These are phyloP conservation scores for Synergus gifuensis DNA, from an alignment of 2,888 invertebrate genomes.

Conservation along the genomic window DNA sequence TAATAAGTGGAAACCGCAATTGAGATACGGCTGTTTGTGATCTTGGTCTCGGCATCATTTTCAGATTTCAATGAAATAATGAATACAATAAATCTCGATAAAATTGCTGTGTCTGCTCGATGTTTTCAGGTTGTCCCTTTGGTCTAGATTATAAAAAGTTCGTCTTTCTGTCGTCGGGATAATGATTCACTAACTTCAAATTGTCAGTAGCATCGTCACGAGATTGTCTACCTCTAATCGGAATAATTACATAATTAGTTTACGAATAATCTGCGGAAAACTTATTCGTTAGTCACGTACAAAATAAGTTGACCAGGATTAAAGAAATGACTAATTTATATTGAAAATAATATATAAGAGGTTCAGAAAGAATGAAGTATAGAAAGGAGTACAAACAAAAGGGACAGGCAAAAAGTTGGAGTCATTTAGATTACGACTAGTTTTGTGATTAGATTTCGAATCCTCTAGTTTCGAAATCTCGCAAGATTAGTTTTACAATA, in stretches of 20 bases:
- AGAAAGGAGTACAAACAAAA: constrained; percentile 31
- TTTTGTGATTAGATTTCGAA: constrained; percentile 2
- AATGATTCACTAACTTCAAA: constrained; percentile 10
- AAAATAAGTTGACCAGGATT: constrained; percentile 34
- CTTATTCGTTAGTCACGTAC: constrained; percentile 27
- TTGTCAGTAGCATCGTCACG: background rate
- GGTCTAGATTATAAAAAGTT: constrained; percentile 18
- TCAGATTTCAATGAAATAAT: no score
- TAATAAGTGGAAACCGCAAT: background rate
- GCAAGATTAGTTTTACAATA: constrained; percentile 8
- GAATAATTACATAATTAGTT: constrained; percentile 9
- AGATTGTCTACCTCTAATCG: constrained; percentile 27
- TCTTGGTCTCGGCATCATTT: no score
- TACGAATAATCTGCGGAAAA: constrained; percentile 12
- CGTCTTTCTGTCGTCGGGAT: constrained; percentile 22
- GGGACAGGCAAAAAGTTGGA: constrained; percentile 2
- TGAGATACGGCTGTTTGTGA: background rate
- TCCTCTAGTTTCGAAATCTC: constrained; percentile 11
- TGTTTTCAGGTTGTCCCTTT: constrained; percentile 25
- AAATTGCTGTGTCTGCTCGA: constrained; percentile 11
- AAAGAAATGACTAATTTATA: constrained; percentile 31
- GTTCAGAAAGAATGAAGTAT: background rate
- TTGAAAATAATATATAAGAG: constrained; percentile 25
- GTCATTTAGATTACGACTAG: constrained; percentile 5
- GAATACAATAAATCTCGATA: background rate